These are phyloP conservation scores for Orius laevigatus DNA, from an alignment of 1,140 invertebrate genomes.

Conservation along the genomic window DNA sequence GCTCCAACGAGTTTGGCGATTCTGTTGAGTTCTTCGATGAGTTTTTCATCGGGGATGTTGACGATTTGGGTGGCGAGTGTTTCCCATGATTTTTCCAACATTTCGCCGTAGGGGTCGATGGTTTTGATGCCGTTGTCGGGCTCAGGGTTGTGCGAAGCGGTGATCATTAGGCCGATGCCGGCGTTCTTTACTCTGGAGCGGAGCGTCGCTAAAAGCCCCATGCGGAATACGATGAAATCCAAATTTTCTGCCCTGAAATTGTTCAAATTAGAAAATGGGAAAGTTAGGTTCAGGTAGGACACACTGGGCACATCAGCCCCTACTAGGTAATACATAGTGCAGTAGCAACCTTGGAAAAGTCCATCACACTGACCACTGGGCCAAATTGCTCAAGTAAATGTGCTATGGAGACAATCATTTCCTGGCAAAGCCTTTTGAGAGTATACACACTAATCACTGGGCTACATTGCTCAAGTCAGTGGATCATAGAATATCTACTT, in stretches of 20 bases:
- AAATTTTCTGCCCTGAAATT: conserved; percentile 57
- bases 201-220: conserved; percentile 81
- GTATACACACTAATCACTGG: too few species aligned
- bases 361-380: not conserved
- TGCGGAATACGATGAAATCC: conserved; percentile 77
- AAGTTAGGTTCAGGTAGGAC: not conserved
- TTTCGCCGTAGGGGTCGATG: conserved; percentile 88
- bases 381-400: not conserved
- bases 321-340: not conserved
- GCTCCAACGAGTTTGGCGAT: conserved; percentile 45
- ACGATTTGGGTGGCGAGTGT: conserved; percentile 66
- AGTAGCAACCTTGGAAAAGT: not conserved
- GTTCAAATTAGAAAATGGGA: not conserved
- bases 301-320: not conserved
- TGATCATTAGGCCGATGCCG: conserved; percentile 91
- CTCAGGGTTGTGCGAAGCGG: conserved; percentile 94
- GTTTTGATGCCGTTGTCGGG: conserved; percentile 95
- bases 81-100: conserved; percentile 89
- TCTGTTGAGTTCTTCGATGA: conserved; percentile 30
- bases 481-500: too few species aligned
- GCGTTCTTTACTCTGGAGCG: conserved; percentile 59
- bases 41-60: conserved; percentile 42
- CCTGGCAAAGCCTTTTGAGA: too few species aligned
- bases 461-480: too few species aligned
- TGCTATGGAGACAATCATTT: not conserved